These are phyloP conservation scores for Lydus trimaculatus DNA, from an alignment of 2,888 invertebrate species.

Conservation along the genomic window DNA sequence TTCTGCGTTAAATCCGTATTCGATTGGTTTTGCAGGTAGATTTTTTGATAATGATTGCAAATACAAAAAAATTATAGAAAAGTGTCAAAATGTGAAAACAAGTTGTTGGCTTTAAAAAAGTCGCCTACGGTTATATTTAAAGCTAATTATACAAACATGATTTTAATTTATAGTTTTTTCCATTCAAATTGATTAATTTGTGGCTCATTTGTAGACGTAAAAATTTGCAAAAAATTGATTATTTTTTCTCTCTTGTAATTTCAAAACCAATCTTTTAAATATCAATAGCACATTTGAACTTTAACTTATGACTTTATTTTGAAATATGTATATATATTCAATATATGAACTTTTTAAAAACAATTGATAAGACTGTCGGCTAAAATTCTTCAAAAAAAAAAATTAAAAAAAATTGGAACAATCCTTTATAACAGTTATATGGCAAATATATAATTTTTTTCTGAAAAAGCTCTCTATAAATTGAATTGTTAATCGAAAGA, in stretches of 20 bases:
- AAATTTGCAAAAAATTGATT: background rate
- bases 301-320: conserved; percentile 28
- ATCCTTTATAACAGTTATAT: background rate
- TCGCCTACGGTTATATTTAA: background rate
- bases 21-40: background rate
- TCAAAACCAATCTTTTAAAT: conserved; percentile 12
- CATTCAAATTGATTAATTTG: background rate
- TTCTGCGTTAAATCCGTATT: no score
- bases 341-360: conserved; percentile 18
- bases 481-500: background rate
- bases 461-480: background rate
- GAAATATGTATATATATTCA: conserved; percentile 13
- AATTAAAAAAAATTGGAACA: background rate
- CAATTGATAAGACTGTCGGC: conserved; percentile 18
- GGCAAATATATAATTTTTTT: background rate
- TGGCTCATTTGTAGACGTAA: background rate
- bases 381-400: conserved; percentile 6
- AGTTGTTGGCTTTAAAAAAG: background rate
- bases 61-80: background rate
- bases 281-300: conserved; percentile 22
- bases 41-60: conserved; percentile 1
- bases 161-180: background rate
- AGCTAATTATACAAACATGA: background rate
- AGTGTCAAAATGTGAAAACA: background rate
- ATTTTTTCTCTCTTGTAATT: background rate